Base-by-base conservation (phyloP, 2,888 invertebrate species). In the Meganola albula region DNA sequence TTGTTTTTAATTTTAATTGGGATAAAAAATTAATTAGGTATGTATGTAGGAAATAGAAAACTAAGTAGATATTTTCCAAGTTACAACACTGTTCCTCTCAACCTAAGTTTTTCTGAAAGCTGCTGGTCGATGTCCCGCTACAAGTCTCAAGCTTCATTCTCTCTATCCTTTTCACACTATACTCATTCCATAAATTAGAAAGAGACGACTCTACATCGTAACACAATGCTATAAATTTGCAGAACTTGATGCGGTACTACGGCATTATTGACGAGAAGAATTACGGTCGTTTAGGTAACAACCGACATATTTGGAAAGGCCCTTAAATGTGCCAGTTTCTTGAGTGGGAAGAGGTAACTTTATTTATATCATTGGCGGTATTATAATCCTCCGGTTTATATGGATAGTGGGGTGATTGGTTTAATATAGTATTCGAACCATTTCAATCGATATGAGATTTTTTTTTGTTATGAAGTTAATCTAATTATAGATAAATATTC, bases 81-180 rank as follows among this genome's bases (percentile, higher is more conserved):
- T 69, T 83, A 31, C 75, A 74, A 61, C 45, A 33, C 56, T 72
- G 42, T 45, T 51, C 39, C 37, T 49, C 53, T 61, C 34, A 60
- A 48, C 40, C 51, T 42, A 71, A 68, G 77, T 83, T 83, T 76
- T 83, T 84, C 80, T 80, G 76, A 82, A 84, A 83, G 83, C 79
- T 83, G 82, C 79, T 84, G 83, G 84, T 83, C 82, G 83, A 83
- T 83, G 83, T 84, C 83, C 84, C 84, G 82, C 84, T 83, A 83
- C 63, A 62, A 74, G 71, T 57, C 73, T 78, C 64, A 62, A 77
- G 73, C 75, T 71, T 62, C 57, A 43, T 66, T 38, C 56, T 46
- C 39, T 79, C 79, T 49, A n/a, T n/a, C n/a, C n/a, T 63, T 63
- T 41, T 79, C 71, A 44, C 45, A 58, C 64, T 37, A 32, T 33